Conservation (phyloP, 2,797 vertebrate genomes). For the Phrynocephalus forsythii region DNA sequence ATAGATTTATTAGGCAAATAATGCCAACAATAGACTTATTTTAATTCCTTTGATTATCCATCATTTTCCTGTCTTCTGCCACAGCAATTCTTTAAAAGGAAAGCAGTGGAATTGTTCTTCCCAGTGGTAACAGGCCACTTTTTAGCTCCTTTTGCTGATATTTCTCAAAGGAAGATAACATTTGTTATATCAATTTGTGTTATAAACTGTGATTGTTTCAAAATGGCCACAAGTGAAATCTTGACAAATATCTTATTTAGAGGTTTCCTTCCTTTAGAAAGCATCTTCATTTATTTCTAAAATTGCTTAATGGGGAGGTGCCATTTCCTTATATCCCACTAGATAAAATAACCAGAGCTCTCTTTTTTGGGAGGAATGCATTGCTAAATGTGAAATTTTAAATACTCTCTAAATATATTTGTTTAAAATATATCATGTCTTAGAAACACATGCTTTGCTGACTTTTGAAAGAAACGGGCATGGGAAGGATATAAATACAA, state of each 20-base stretch:
- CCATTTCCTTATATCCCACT: slow-evolving; percentile 32
- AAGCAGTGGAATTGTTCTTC: slow-evolving; percentile 49
- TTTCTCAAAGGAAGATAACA: slow-evolving; percentile 54
- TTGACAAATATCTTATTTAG: slow-evolving; percentile 59
- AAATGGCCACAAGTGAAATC: slow-evolving; percentile 67
- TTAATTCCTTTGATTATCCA: slow-evolving; percentile 17
- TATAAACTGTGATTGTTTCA: slow-evolving; percentile 66
- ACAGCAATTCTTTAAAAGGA: slow-evolving; percentile 26
- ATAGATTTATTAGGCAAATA: background rate
- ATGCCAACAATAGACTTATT: slow-evolving; percentile 16
- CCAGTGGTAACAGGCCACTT: slow-evolving; percentile 26
- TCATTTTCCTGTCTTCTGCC: slow-evolving; percentile 11
- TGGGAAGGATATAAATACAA: slow-evolving; percentile 2
- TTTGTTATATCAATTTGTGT: slow-evolving; percentile 60
- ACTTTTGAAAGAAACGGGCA: slow-evolving; percentile 42
- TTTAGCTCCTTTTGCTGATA: slow-evolving; percentile 55
- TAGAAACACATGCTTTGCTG: slow-evolving; percentile 52
- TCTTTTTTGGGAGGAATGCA: slow-evolving; percentile 47
- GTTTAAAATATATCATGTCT: slow-evolving; percentile 65
- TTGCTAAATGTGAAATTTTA: slow-evolving; percentile 46
- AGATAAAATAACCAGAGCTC: slow-evolving; percentile 51
- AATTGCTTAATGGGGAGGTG: slow-evolving; percentile 67
- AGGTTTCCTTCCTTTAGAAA: slow-evolving; percentile 45
- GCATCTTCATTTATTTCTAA: slow-evolving; percentile 70
- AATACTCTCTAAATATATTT: slow-evolving; percentile 71